Conservation (phyloP, 2,113 vertebrate genomes). For the Vidua chalybeata region DNA sequence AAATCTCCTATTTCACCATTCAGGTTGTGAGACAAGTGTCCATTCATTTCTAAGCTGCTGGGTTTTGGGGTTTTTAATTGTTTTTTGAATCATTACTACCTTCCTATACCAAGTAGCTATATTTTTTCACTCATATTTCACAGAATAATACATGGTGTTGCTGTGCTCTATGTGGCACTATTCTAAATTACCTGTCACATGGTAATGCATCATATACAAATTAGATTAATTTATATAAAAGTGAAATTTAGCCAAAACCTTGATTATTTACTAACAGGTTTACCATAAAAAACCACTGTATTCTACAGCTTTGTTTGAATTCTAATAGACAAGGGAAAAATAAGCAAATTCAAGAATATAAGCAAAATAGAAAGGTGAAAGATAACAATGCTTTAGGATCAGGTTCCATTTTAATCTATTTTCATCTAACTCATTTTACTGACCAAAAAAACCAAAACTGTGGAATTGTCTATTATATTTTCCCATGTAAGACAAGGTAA, state of each 20-base stretch:
- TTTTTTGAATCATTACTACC: neutral
- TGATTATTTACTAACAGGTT: neutral
- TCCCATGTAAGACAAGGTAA: neutral
- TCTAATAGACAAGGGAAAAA: neutral
- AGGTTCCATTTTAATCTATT: neutral
- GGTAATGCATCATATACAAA: neutral
- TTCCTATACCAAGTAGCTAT: neutral
- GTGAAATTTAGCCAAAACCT: neutral
- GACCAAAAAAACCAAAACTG: neutral
- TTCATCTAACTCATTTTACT: neutral
- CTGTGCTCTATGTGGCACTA: neutral
- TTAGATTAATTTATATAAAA: neutral
- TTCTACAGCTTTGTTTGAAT: neutral
- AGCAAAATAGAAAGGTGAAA: neutral
- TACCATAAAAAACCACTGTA: neutral
- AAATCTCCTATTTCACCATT: neutral
- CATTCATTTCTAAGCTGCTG: neutral
- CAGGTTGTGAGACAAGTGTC: neutral
- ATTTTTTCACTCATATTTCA: slow-evolving; percentile 18
- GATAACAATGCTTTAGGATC: neutral
- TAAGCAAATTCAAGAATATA: neutral
- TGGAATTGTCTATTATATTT: neutral
- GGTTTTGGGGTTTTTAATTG: accelerated
- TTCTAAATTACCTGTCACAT: neutral
- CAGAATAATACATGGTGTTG: neutral